Percentiles rank a stretch among this genome's conserved stretches.
These are phyloP conservation scores for Caenorhabditis japonica DNA, from an alignment of 2,888 invertebrate genomes.

Conservation along the genomic window DNA sequence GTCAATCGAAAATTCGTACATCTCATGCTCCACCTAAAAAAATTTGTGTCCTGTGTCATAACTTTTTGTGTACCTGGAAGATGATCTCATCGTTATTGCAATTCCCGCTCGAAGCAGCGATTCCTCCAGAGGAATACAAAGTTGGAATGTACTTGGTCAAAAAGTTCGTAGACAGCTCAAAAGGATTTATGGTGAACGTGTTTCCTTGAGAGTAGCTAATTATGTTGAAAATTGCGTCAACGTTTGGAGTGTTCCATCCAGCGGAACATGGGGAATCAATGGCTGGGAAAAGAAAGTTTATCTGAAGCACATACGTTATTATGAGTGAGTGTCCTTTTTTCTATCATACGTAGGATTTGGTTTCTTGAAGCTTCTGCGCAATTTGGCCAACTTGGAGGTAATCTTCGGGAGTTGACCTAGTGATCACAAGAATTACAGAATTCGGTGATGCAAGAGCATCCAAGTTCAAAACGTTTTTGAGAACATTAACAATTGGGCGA, in stretches of 20 bases:
- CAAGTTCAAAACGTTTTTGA: slow-evolving; percentile 54
- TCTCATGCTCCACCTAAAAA: slow-evolving; percentile 63
- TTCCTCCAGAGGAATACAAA: slow-evolving; percentile 59
- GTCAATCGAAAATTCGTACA: slow-evolving; percentile 67
- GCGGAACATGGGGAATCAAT: slow-evolving; percentile 66
- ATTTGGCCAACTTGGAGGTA: slow-evolving; percentile 44
- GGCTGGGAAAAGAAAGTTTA: slow-evolving; percentile 63
- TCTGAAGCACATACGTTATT: slow-evolving; percentile 23
- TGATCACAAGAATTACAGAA: slow-evolving; percentile 66
- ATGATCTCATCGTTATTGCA: slow-evolving; percentile 58
- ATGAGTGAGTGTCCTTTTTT: neutral
- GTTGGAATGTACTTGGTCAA: slow-evolving; percentile 63
- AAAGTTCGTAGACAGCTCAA: slow-evolving; percentile 57
- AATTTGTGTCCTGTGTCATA: too few relatives aligned
- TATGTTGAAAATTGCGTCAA: slow-evolving; percentile 50
- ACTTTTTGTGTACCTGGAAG: slow-evolving; percentile 58
- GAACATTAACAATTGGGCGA: slow-evolving; percentile 62
- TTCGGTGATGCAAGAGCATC: slow-evolving; percentile 56
- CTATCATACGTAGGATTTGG: slow-evolving; percentile 43
- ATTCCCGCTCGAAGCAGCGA: slow-evolving; percentile 43
- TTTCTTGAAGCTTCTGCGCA: slow-evolving; percentile 39
- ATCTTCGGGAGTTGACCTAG: slow-evolving; percentile 70
- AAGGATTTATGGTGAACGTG: slow-evolving; percentile 61
- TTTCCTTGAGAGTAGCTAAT: slow-evolving; percentile 65
- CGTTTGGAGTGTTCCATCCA: slow-evolving; percentile 64